These are phyloP conservation scores for Sebastes cheni DNA, from an alignment of 2,797 vertebrate species.

Conservation along the genomic window DNA sequence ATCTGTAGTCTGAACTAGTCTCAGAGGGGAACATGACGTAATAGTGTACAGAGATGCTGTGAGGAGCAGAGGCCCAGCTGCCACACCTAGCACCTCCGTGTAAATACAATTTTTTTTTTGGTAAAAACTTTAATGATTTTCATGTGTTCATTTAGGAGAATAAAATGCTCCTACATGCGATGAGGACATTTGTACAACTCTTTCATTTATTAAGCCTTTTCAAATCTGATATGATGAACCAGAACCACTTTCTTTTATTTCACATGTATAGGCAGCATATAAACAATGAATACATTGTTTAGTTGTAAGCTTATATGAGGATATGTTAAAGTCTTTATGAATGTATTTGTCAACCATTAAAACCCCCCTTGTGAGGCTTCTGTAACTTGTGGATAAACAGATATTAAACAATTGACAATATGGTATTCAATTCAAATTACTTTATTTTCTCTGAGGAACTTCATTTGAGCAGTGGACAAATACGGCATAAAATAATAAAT, in stretches of 20 bases:
- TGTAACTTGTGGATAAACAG: neutral
- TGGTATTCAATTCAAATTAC: too few relatives aligned
- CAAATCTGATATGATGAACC: neutral
- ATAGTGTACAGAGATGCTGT: neutral
- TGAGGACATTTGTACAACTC: neutral
- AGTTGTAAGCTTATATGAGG: neutral
- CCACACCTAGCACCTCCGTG: too few relatives aligned
- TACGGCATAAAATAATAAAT: too few relatives aligned
- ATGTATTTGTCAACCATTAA: neutral
- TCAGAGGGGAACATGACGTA: constrained; percentile 18
- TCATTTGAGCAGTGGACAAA: too few relatives aligned
- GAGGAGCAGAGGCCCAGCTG: constrained; percentile 7
- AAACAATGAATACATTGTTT: neutral
- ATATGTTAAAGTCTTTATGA: neutral
- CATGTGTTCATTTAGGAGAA: neutral
- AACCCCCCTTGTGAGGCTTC: neutral
- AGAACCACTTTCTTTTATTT: too few relatives aligned
- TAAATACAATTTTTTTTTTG: neutral
- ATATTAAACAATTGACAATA: neutral
- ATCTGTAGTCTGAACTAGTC: neutral
- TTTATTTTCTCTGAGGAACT: too few relatives aligned
- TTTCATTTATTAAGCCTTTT: neutral
- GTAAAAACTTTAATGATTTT: neutral
- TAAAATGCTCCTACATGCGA: neutral
- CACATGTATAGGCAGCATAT: neutral